Conservation (phyloP, 2,888 invertebrate genomes). For the Ecdyonurus torrentis region DNA sequence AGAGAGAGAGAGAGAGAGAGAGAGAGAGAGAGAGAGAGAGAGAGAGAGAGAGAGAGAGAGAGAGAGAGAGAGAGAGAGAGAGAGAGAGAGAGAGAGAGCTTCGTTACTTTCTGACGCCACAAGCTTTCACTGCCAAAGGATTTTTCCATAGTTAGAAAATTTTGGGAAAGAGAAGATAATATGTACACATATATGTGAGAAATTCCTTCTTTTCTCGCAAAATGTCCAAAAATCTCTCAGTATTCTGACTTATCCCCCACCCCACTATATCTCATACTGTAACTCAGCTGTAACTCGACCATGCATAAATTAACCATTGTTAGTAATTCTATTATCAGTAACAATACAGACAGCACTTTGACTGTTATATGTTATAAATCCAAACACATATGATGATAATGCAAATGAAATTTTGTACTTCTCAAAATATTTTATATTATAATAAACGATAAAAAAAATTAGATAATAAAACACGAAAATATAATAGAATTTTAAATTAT, state of each 20-base stretch:
- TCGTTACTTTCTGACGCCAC: neutral
- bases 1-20: neutral
- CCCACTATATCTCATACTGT: too few relatives aligned
- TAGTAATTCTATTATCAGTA: neutral
- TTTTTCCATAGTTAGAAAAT: neutral
- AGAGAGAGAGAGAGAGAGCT: neutral
- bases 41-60: neutral
- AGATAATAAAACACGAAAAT: too few relatives aligned
- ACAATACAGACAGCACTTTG: too few relatives aligned
- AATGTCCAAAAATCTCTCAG: too few relatives aligned
- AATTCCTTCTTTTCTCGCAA: neutral
- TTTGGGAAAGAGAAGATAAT: neutral
- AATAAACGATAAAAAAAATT: too few relatives aligned
- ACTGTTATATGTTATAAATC: too few relatives aligned
- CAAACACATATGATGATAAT: too few relatives aligned
- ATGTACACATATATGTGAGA: neutral
- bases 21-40: conserved; percentile 1
- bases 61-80: conserved; percentile 4
- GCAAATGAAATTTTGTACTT: too few relatives aligned
- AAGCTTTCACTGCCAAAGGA: neutral
- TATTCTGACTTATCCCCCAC: too few relatives aligned
- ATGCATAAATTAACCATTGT: neutral
- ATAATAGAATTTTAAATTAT: too few relatives aligned
- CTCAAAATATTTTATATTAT: too few relatives aligned
- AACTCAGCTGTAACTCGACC: neutral